Evolutionary conservation across 1,140 invertebrate genomes (phyloP), one percentile per base, ranked within the genome.

Genomic region (Calycopis cecrops): DNA sequence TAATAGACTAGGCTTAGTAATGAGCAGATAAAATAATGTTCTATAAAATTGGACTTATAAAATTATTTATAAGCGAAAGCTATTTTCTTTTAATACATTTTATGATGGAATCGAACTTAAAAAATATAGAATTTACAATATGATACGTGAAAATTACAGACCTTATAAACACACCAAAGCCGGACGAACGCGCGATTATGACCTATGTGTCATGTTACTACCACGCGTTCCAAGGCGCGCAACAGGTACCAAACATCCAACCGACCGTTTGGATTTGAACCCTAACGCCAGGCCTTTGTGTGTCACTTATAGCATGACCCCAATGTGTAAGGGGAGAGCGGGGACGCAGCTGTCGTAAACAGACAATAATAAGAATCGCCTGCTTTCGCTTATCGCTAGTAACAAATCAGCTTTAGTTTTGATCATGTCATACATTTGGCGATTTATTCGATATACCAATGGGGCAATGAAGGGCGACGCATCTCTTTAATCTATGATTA

Each of bases 121-220:
- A 53, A 56, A 51, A 59, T 48, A 63, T 65, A 61, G 40, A 57
- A 61, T 55, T 60, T 63, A 64, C 51, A 71, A 59, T 57, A 48
- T 55, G 61, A 60, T n/a, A 65, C 63, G 64, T 79, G 70, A 63
- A 79, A 67, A 84, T 90, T 92, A 59, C 93, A 98, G 97, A 98
- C 94, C 92, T 98, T 91, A 97, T 98, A 91, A 97, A 98, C 92
- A 98, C 95, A 73, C 95, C 96, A 73, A 98, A 98, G 91, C 97
- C 97, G 80, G 97, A 98, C 90, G 97, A 98, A 91, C 94, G 97
- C 89, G 97, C 97, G 82, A 96, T 98, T 87, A 98, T 98, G 97
- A 98, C 97, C 79, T 98, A 98, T 88, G 97, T 98, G 86, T 98
- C 97, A 86, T 98, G 97, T 92, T 98, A 97, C 92, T 98, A 98